Evolutionary conservation across 1,140 invertebrate species (phyloP).

Genomic region (Delia radicum): DNA sequence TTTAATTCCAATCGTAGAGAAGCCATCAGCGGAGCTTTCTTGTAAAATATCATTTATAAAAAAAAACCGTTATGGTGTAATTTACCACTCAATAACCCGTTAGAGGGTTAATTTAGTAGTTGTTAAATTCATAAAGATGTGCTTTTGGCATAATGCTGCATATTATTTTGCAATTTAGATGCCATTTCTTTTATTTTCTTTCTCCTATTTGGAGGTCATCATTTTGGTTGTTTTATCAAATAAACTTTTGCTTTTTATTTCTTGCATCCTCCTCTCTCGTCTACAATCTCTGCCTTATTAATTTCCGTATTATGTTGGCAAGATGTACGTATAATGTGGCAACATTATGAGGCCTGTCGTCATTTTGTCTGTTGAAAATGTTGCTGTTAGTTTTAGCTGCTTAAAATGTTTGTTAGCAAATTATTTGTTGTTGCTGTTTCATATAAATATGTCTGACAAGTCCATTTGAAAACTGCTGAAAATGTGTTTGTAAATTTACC

Average conservation of each 20-base stretch:
- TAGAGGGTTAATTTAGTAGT: neutral
- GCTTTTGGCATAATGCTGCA: neutral
- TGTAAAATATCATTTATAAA: too few species aligned
- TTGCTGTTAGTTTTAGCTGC: neutral
- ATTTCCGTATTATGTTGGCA: neutral
- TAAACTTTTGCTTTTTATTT: neutral
- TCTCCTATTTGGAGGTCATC: neutral
- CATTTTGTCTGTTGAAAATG: neutral
- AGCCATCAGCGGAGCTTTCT: too few species aligned
- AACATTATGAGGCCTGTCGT: neutral
- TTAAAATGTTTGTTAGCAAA: neutral
- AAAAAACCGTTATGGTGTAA: too few species aligned
- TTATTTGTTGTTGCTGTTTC: neutral
- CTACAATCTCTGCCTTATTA: neutral
- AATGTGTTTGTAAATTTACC: neutral
- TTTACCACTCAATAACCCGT: too few species aligned
- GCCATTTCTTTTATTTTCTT: neutral
- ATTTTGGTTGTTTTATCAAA: neutral
- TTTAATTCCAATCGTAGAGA: too few species aligned
- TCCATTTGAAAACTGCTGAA: neutral
- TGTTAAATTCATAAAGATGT: neutral
- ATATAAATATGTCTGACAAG: neutral
- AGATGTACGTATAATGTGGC: neutral
- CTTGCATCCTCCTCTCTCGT: neutral
- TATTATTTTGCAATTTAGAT: neutral